Evolutionary conservation across 2,113 vertebrate genomes (phyloP).

Genomic region (Percina caprodes): DNA sequence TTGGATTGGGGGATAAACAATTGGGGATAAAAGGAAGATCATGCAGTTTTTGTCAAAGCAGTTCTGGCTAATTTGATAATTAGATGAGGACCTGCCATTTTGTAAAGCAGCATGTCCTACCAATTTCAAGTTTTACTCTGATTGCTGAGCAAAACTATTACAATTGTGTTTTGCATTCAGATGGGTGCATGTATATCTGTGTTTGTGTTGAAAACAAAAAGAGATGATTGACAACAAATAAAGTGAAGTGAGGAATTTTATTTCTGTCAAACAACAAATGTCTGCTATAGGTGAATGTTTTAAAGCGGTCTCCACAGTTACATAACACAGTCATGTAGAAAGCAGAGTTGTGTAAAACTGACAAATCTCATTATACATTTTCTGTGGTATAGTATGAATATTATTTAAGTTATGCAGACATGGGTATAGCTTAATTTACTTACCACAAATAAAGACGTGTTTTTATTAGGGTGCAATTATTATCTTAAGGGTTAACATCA

Average conservation of each 20-base stretch:
- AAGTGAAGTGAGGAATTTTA: not conserved
- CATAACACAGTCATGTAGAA: not conserved
- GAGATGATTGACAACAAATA: constrained; percentile 10
- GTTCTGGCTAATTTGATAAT: constrained; percentile 37
- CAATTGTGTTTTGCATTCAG: constrained; percentile 4
- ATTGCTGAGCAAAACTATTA: constrained; percentile 20
- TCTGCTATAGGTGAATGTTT: not conserved
- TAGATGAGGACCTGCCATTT: constrained; percentile 14
- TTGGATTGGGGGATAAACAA: constrained; percentile 37
- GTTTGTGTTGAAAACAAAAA: not conserved
- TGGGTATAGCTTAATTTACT: not conserved
- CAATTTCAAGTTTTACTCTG: not conserved
- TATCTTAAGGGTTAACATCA: not conserved
- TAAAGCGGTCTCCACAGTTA: not conserved
- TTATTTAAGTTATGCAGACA: not conserved
- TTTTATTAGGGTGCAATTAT: not conserved
- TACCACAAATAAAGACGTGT: not conserved
- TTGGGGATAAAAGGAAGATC: constrained; percentile 15
- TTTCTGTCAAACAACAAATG: not conserved
- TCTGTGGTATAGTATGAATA: not conserved
- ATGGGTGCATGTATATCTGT: not conserved
- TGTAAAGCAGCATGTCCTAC: constrained; percentile 31
- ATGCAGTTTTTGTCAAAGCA: constrained; percentile 35
- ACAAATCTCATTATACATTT: not conserved
- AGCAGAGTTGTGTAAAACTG: not conserved